Evolutionary conservation across 2,888 invertebrate species (phyloP).

Genomic region (Melanargia galathea): DNA sequence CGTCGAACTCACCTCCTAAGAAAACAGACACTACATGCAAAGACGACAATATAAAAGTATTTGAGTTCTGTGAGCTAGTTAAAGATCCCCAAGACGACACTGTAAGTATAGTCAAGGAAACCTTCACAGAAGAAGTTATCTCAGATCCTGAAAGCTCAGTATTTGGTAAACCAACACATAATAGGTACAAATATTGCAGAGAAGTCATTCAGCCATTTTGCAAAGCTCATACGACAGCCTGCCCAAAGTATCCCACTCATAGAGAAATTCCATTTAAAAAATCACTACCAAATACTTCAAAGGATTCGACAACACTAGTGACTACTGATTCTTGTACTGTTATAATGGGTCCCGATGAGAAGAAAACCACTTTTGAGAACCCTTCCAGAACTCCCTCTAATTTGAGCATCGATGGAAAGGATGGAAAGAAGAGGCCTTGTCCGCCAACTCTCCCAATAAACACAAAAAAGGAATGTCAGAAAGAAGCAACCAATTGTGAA

Average conservation of each 20-base stretch:
- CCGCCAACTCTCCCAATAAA: constrained; percentile 9
- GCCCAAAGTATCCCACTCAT: constrained; percentile 37
- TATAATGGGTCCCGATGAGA: constrained; percentile 18
- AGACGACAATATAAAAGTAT: constrained; percentile 46
- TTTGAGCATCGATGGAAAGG: not conserved
- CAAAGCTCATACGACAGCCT: constrained; percentile 44
- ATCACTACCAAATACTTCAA: constrained; percentile 1
- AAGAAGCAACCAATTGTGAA: constrained; percentile 21
- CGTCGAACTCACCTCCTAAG: constrained; percentile 33
- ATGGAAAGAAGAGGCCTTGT: constrained; percentile 18
- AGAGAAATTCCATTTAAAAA: constrained; percentile 15
- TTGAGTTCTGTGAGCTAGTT: constrained; percentile 49
- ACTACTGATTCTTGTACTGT: not conserved
- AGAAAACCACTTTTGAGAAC: constrained; percentile 30
- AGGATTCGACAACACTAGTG: not conserved
- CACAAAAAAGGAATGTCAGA: constrained; percentile 19
- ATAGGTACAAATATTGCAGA: constrained; percentile 50
- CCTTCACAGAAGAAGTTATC: constrained; percentile 47
- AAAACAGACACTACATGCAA: constrained; percentile 29
- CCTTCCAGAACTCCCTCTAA: constrained; percentile 7
- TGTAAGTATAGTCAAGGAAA: constrained; percentile 49
- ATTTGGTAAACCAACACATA: constrained; percentile 30
- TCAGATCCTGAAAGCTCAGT: constrained; percentile 25
- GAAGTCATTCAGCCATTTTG: constrained; percentile 56
- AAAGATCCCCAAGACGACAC: constrained; percentile 46